Evolutionary conservation across 2,113 vertebrate genomes (phyloP).

Genomic region (Actinemys pallida): DNA sequence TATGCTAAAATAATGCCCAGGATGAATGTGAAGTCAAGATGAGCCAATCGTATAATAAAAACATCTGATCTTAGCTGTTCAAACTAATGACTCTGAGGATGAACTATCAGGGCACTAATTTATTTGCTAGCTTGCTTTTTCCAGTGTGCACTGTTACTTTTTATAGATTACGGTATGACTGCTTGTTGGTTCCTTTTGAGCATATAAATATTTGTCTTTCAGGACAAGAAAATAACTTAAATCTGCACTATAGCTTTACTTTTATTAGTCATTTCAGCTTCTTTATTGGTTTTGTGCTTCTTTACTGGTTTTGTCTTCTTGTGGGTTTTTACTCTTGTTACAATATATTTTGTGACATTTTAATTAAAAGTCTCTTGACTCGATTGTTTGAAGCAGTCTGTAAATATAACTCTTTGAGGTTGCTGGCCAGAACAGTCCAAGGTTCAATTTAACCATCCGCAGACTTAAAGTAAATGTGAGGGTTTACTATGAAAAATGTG

Average conservation of each 20-base stretch:
- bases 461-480: accelerated
- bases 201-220: not conserved
- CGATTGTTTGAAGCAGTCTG: not conserved
- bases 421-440: not conserved
- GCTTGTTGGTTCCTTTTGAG: not conserved
- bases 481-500: not conserved
- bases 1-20: not conserved
- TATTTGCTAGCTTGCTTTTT: not conserved
- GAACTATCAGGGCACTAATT: not conserved
- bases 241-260: not conserved
- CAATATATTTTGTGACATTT: not conserved
- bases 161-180: not conserved
- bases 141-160: not conserved
- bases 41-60: not conserved
- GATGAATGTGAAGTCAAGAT: not conserved
- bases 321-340: not conserved
- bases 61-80: not conserved
- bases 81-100: not conserved
- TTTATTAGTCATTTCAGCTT: not conserved
- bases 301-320: not conserved
- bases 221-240: not conserved
- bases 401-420: not conserved
- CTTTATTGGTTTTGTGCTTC: not conserved
- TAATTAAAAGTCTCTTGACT: not conserved
- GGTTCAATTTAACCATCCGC: not conserved